Base-by-base conservation (phyloP, 2,797 vertebrate genomes). In the Onychomys arenicola region DNA sequence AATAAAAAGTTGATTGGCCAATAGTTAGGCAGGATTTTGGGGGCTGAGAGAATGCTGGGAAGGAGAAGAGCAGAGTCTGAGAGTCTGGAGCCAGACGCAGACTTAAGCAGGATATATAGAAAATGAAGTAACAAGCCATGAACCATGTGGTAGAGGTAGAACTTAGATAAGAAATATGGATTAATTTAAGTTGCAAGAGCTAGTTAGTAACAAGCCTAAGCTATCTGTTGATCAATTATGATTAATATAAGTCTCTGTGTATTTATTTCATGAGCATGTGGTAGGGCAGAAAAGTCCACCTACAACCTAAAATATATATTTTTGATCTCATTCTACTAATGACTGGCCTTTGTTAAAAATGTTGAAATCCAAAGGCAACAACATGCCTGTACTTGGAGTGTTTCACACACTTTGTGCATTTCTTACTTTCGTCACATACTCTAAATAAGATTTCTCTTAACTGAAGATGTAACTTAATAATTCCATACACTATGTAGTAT, bases 371-470 rank as follows among this genome's bases (percentile, higher is more conserved):
- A 11, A 83, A 90, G 67, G n/a, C 7, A 55, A 61, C 40, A 16
- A 46, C n/a, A 57, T 25, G 14, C 4, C 29, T n/a, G 63, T 75
- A 10, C 8, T 88, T 57, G 3, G 17, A 84, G 37, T 55, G 12
- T 25, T 55, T 82, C 57, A 85, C 34, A 11, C 0, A 89, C 6
- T 69, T 93, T 67, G 10, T 84, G 40, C 40, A n/a, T 11, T 55
- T 90, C 63, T 82, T 57, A 11, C 91, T 73, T 73, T 67, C 12
- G 12, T 84, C 23, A 4, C 0, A 10, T 19, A 37, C 14, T 17
- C 19, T 83, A 75, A 83, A 49, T 76, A 43, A 89, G 16, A 63
- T 49, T 94, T 83, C 82, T 88, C 21, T 86, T 95, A 81, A 93
- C 29, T 87, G 19, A 5, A 27, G 32, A 67, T n/a, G 32, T 16